These are phyloP conservation scores for Psilanteris sp. DNA, from an alignment of 1,140 invertebrate genomes.

Conservation along the genomic window DNA sequence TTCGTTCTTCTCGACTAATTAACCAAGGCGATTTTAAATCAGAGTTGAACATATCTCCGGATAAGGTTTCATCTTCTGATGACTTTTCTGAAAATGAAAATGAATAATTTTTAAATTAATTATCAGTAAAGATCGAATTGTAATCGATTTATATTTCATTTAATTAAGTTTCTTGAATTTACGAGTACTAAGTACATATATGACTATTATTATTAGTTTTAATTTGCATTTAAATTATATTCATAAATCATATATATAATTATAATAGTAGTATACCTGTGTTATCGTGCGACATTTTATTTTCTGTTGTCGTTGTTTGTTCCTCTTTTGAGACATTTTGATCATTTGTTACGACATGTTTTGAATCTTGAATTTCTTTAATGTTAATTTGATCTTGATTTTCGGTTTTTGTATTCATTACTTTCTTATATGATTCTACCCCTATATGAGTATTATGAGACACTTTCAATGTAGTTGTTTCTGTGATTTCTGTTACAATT, in stretches of 20 bases:
- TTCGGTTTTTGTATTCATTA: conserved; percentile 78
- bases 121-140: too few relatives aligned
- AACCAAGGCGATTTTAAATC: conserved; percentile 56
- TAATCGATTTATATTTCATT: too few relatives aligned
- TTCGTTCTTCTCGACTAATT: conserved; percentile 49
- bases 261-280: background rate
- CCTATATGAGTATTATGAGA: conserved; percentile 80
- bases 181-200: too few relatives aligned
- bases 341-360: conserved; percentile 9
- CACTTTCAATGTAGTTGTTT: conserved; percentile 81
- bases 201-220: too few relatives aligned
- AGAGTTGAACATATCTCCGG: conserved; percentile 16
- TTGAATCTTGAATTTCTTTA: conserved; percentile 66
- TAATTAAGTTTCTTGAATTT: too few relatives aligned
- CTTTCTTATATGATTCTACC: conserved; percentile 80
- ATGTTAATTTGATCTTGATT: conserved; percentile 69
- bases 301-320: background rate
- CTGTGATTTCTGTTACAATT: conserved; percentile 80
- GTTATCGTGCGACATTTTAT: background rate
- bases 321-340: background rate
- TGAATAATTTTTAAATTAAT: too few relatives aligned
- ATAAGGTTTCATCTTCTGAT: background rate
- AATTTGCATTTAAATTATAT: background rate
- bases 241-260: too few relatives aligned
- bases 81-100: background rate